A percentile compares a stretch with the other conserved stretches of the same genome.
These are phyloP conservation scores for Chrysomela aeneicollis DNA, from an alignment of 2,888 invertebrate species.

Conservation along the genomic window DNA sequence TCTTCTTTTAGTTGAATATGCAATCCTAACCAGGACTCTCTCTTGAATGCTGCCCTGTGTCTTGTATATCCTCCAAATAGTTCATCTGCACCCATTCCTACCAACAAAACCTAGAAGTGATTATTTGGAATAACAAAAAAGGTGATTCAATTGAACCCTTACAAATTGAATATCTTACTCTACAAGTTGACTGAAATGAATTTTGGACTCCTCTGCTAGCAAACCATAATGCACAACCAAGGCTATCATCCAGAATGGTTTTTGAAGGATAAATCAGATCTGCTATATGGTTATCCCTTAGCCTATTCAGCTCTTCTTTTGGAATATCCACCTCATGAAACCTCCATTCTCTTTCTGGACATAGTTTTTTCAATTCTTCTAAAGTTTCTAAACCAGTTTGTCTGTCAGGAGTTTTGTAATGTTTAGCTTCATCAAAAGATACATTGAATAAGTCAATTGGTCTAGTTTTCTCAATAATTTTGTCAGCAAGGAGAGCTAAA, in stretches of 20 bases:
- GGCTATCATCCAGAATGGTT: slow-evolving; percentile 93
- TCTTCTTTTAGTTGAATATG: slow-evolving; percentile 71
- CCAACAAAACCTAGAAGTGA: slow-evolving; percentile 73
- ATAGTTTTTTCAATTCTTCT: slow-evolving; percentile 72
- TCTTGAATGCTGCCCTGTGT: slow-evolving; percentile 78
- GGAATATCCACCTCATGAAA: slow-evolving; percentile 82
- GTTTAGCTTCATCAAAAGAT: slow-evolving; percentile 75
- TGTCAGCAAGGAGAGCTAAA: slow-evolving; percentile 80
- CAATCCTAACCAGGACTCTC: slow-evolving; percentile 65
- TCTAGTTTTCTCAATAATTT: slow-evolving; percentile 69
- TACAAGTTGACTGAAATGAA: slow-evolving; percentile 64
- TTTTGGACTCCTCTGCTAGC: slow-evolving; percentile 78
- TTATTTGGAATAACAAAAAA: background rate
- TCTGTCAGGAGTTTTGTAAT: slow-evolving; percentile 84
- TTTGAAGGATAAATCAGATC: slow-evolving; percentile 85
- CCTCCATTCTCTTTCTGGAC: slow-evolving; percentile 81
- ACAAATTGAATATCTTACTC: slow-evolving; percentile 62
- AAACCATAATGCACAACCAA: slow-evolving; percentile 98
- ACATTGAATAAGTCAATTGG: slow-evolving; percentile 93
- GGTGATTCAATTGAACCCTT: background rate
- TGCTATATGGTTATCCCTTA: slow-evolving; percentile 69
- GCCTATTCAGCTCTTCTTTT: slow-evolving; percentile 68
- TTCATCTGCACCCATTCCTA: slow-evolving; percentile 98
- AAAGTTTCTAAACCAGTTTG: slow-evolving; percentile 77
- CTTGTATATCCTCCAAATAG: slow-evolving; percentile 93